phyloP scores from a whole-genome alignment of 2,797 vertebrate genomes.

The Sebastes diaconus region DNA sequence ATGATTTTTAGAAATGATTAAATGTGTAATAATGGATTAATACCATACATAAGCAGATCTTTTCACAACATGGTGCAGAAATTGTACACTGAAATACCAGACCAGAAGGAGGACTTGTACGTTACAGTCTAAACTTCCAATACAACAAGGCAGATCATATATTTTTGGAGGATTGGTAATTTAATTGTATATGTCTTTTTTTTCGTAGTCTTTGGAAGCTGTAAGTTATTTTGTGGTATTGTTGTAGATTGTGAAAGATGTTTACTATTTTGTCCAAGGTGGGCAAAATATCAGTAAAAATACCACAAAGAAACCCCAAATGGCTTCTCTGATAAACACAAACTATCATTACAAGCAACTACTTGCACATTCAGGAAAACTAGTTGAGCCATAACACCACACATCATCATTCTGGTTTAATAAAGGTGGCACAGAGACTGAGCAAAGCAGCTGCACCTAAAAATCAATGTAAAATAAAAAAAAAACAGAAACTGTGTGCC shows the following conservation, averaged over 20 bases:
- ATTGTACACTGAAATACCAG: background rate
- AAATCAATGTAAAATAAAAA: background rate
- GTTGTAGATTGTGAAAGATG: background rate
- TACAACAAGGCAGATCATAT: background rate
- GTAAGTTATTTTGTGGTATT: background rate
- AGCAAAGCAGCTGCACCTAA: background rate
- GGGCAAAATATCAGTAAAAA: background rate
- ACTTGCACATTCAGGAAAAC: background rate
- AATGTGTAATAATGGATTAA: too few species aligned
- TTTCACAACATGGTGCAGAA: background rate
- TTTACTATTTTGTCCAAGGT: background rate
- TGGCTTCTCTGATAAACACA: background rate
- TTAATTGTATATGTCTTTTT: background rate
- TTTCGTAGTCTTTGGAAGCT: background rate
- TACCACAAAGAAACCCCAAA: background rate
- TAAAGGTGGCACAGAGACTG: background rate
- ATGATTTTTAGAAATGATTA: too few species aligned
- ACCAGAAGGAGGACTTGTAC: background rate
- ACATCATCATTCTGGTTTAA: background rate
- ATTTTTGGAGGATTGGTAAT: background rate
- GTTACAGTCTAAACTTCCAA: background rate
- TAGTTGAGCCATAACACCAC: too few species aligned
- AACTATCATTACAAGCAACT: background rate
- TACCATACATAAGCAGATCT: background rate
- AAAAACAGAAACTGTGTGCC: background rate